These are phyloP conservation scores for Zoroaster sp. DNA, from an alignment of 53 echinoderm and acorn worm species.

Conservation along the genomic window DNA sequence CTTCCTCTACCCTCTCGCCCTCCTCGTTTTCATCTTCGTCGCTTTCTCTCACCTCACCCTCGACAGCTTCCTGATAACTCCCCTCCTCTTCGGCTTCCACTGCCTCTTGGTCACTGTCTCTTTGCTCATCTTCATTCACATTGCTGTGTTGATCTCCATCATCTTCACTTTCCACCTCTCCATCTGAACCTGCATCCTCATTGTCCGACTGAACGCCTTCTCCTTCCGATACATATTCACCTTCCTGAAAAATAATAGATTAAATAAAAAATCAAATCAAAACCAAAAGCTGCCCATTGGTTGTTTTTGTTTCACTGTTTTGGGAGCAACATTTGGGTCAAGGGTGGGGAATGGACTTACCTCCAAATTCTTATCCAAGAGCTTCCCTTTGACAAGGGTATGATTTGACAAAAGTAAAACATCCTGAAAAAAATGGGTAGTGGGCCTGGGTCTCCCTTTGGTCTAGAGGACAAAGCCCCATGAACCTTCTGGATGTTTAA, in stretches of 20 bases:
- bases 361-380: too few relatives aligned
- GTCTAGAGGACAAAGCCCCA: too few relatives aligned
- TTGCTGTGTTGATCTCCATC: slow-evolving; percentile 7
- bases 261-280: neutral
- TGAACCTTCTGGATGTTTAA: too few relatives aligned
- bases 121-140: neutral
- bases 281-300: neutral
- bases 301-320: neutral
- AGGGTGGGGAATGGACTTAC: neutral
- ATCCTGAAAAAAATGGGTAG: too few relatives aligned
- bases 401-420: too few relatives aligned
- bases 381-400: too few relatives aligned
- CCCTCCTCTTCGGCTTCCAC: slow-evolving; percentile 37
- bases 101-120: slow-evolving; percentile 2
- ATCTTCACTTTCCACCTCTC: slow-evolving; percentile 19
- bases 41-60: slow-evolving; percentile 15
- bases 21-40: neutral
- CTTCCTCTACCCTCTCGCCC: neutral
- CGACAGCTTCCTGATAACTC: neutral
- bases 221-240: slow-evolving; percentile 63
- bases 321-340: neutral
- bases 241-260: slow-evolving; percentile 32
- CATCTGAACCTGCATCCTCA: slow-evolving; percentile 34
- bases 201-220: slow-evolving; percentile 2
- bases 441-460: too few relatives aligned